These are phyloP conservation scores for Erithacus rubecula DNA, from an alignment of 2,797 vertebrate species.

Conservation along the genomic window DNA sequence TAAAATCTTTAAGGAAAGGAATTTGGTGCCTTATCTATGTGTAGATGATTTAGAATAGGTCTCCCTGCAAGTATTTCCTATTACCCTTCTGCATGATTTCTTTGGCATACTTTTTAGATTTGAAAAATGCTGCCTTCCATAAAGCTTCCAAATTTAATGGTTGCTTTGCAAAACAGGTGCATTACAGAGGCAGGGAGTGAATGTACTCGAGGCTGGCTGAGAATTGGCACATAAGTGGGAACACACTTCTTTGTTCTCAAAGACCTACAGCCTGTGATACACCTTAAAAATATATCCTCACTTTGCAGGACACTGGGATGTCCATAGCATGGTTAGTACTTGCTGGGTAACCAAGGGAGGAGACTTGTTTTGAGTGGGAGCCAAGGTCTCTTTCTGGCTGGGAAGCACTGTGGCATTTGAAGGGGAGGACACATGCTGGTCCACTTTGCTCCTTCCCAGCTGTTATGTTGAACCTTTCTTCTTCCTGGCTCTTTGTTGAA, in stretches of 20 bases:
- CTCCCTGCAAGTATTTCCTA: conserved; percentile 24
- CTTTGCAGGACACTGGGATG: neutral
- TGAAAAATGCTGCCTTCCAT: neutral
- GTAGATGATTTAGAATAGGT: conserved; percentile 49
- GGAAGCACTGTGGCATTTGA: neutral
- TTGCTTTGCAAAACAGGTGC: neutral
- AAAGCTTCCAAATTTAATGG: neutral
- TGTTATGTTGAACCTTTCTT: neutral
- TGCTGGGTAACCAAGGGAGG: neutral
- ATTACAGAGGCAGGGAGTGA: neutral
- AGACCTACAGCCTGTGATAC: neutral
- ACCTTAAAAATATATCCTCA: neutral
- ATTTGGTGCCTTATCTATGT: conserved; percentile 60
- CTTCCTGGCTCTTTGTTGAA: neutral
- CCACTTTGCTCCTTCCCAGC: neutral
- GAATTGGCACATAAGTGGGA: neutral
- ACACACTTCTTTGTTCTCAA: neutral
- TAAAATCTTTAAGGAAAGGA: conserved; percentile 70
- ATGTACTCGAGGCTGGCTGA: neutral
- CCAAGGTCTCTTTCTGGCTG: neutral
- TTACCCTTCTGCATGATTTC: conserved; percentile 1
- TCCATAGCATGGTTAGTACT: neutral
- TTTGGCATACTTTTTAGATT: neutral
- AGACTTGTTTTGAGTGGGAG: neutral
- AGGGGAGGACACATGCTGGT: rapidly evolving